Evolutionary conservation across 1,140 invertebrate genomes (phyloP).

Genomic region (Heliothis subflexa): DNA sequence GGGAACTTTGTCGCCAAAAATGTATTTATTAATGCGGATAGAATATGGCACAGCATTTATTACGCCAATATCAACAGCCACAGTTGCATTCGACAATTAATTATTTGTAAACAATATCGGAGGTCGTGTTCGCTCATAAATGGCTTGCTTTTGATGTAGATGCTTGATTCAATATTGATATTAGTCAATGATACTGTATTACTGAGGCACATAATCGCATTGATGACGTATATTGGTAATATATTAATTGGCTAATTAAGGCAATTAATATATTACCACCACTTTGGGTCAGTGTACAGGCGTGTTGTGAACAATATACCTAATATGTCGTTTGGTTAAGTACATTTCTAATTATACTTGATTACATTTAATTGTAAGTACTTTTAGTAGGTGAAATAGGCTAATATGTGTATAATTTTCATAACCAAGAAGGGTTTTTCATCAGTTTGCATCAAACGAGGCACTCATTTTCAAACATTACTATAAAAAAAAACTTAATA

Average conservation of each 20-base stretch:
- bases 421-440: too few species aligned
- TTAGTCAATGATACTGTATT: slow-evolving; percentile 40
- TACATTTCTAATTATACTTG: neutral
- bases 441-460: too few species aligned
- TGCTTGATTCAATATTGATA: slow-evolving; percentile 50
- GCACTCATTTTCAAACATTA: too few species aligned
- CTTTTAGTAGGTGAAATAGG: too few species aligned
- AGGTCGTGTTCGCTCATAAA: slow-evolving; percentile 68
- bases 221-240: slow-evolving; percentile 38
- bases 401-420: too few species aligned
- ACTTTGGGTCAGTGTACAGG: slow-evolving; percentile 14
- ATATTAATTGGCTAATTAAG: slow-evolving; percentile 44
- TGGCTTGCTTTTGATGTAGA: slow-evolving; percentile 56
- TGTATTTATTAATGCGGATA: slow-evolving; percentile 70
- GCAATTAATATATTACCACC: slow-evolving; percentile 11
- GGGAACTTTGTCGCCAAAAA: slow-evolving; percentile 42
- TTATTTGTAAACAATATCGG: slow-evolving; percentile 82
- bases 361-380: too few species aligned
- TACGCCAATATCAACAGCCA: slow-evolving; percentile 78
- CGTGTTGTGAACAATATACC: neutral
- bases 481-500: too few species aligned
- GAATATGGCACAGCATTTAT: slow-evolving; percentile 79
- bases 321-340: neutral
- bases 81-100: slow-evolving; percentile 83
- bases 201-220: slow-evolving; percentile 33